Percentiles rank a stretch among this genome's conserved stretches.
Evolutionary conservation across 2,113 vertebrate species (phyloP).

Genomic region (Thymallus thymallus): DNA sequence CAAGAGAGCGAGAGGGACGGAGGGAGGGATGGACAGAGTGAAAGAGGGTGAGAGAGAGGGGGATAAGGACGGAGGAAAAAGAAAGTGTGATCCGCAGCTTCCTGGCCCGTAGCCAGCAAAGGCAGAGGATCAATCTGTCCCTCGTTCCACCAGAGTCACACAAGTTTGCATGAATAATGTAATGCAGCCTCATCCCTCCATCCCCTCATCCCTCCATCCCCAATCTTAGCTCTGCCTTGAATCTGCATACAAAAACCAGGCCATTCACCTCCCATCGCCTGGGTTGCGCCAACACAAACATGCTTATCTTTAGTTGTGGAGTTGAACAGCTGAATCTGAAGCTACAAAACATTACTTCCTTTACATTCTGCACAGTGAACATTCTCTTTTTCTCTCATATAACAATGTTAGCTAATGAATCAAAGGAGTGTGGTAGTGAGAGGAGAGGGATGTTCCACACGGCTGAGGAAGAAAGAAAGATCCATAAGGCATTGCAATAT

Average conservation of each 20-base stretch:
- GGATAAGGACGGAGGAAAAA: background rate
- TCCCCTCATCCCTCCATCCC: background rate
- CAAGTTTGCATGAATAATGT: slow-evolving; percentile 4
- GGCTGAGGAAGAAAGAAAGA: too few species aligned
- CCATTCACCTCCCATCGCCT: background rate
- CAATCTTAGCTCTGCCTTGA: background rate
- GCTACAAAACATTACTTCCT: too few species aligned
- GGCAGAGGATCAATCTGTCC: slow-evolving; percentile 11
- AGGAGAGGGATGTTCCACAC: too few species aligned
- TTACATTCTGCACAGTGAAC: too few species aligned
- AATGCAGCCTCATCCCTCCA: background rate
- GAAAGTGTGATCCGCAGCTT: background rate
- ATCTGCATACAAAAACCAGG: background rate
- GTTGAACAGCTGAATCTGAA: too few species aligned
- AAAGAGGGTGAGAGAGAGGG: background rate
- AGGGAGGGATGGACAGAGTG: background rate
- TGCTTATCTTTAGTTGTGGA: too few species aligned
- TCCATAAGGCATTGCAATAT: too few species aligned
- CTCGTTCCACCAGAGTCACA: slow-evolving; percentile 5
- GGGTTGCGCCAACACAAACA: too few species aligned
- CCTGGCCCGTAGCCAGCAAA: background rate
- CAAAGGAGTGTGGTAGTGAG: too few species aligned
- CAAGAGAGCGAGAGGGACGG: background rate
- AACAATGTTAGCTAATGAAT: too few species aligned
- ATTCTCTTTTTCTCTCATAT: too few species aligned